These are phyloP conservation scores for Hassar affinis DNA, from an alignment of 2,113 vertebrate genomes.

Conservation along the genomic window DNA sequence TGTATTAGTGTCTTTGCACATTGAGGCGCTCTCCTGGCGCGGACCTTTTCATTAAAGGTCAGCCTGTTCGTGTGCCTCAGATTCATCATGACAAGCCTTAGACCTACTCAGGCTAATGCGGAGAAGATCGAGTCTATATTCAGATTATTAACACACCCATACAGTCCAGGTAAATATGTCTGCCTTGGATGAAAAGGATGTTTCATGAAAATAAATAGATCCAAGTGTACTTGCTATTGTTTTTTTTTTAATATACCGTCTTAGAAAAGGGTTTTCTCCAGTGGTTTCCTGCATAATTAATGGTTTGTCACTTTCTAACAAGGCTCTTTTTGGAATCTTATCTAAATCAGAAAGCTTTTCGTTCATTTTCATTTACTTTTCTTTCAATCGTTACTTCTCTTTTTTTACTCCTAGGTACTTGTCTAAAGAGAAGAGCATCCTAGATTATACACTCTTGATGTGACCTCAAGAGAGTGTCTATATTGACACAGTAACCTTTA, in stretches of 20 bases:
- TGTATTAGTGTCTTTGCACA: slow-evolving; percentile 85
- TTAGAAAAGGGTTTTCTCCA: neutral
- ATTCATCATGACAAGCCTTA: slow-evolving; percentile 58
- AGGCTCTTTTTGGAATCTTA: neutral
- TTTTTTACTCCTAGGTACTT: neutral
- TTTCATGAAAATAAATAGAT: neutral
- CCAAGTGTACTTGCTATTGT: neutral
- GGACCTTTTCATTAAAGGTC: slow-evolving; percentile 83
- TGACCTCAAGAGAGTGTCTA: neutral
- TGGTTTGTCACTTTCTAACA: neutral
- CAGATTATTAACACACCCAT: neutral
- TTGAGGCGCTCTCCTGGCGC: slow-evolving; percentile 80
- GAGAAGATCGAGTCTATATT: slow-evolving; percentile 5
- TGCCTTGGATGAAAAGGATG: neutral
- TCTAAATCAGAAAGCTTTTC: neutral
- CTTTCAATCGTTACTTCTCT: neutral
- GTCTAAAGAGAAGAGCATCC: neutral
- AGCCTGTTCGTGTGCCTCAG: slow-evolving; percentile 79
- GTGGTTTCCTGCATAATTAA: neutral
- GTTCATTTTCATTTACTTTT: neutral
- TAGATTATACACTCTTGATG: neutral
- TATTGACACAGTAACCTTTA: neutral
- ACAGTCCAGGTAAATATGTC: neutral
- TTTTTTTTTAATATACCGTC: neutral
- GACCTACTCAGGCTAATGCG: slow-evolving; percentile 5